Base-by-base conservation (phyloP, 2,113 vertebrate species). In the Gasterosteus aculeatus region DNA sequence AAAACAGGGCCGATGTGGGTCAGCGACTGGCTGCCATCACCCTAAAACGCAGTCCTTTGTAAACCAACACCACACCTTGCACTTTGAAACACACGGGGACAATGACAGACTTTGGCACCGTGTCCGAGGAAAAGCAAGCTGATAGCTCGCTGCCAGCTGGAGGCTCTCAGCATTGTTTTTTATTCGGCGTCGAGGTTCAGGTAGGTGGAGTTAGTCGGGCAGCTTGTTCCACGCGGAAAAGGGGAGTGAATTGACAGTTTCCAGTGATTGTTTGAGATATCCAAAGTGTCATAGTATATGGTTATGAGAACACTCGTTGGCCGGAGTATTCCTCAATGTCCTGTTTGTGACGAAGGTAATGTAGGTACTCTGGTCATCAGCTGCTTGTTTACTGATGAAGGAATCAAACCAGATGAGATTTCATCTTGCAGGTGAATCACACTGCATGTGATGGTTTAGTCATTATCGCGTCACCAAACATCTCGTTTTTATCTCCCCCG, bases 401-500 rank as follows among this genome's bases (percentile, higher is more conserved):
- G 46, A 86, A 62, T 80, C 69, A 78, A 89, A 90, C 86, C 89
- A 91, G 91, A 92, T 12, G 44, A 92, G 87, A 92, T 58, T 38
- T 91, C 91, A 92, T 65, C 22, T 33, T 22, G 72, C 72, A 89
- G 85, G 84, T 90, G 88, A 93, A 72, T 90, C 86, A 87, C 8
- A 6, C 54, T 68, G 22, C 77, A 60, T 78, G 66, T 82, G 62
- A 79, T 5, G 46, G 57, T 56, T 68, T 51, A 1, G 69, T 89
- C 88, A 87, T 31, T 7, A 9, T 16, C 47, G 67, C 18, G 41
- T 89, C 78, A 85, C 68, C 53, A 3, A 33, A 84, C 44, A 65
- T 77, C 10, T 42, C 2, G 19, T 16, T 42, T 62, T 68, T 44
- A 85, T 85, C 78, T 68, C 51, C 31, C 22, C 44, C 39, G 16